Base-by-base conservation (phyloP, 2,797 vertebrate genomes). In the Takifugu ocellatus region DNA sequence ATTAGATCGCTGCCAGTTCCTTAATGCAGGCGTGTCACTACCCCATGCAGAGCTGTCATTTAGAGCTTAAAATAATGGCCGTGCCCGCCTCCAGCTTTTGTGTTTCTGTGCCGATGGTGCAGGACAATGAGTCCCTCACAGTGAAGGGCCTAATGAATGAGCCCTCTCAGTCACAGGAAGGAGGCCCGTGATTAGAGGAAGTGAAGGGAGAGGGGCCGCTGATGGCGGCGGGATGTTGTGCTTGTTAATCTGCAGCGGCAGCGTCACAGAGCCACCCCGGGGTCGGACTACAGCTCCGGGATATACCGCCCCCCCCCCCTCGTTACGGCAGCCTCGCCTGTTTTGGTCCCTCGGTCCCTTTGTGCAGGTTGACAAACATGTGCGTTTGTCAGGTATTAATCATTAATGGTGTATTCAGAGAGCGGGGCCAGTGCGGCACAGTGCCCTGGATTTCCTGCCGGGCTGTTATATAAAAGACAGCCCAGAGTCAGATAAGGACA, bases 41-140 rank as follows among this genome's bases (percentile, higher is more conserved):
- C 70, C 78, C 72, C 69, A 76, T 77, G 79, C 67, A 17, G 73
- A 73, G 82, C 56, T 11, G 56, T 87, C 88, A 87, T 90, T 91
- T 86, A 84, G 82, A 79, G 77, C 83, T 86, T 87, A 84, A 84
- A 83, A 78, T 90, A 87, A 89, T 88, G 78, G 81, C 39, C 39
- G 50, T 62, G 66, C 74, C 88, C 73, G 79, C 87, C 87, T 81
- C 75, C 72, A 74, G 82, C 66, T 70, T 87, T 89, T 89, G 86
- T 89, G 82, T 75, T 72, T 70, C 72, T 69, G 64, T 68, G 54
- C 65, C 55, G 81, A 85, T 85, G 82, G 73, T 56, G 12, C 74
- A 71, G 85, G 83, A 90, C 88, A 90, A 89, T 90, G 82, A 86
- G 80, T 72, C 84, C 78, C 85, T 87, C 79, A 74, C 79, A 78